phyloP scores from a whole-genome alignment of 2,888 invertebrate genomes.

The Clitarchus hookeri region DNA sequence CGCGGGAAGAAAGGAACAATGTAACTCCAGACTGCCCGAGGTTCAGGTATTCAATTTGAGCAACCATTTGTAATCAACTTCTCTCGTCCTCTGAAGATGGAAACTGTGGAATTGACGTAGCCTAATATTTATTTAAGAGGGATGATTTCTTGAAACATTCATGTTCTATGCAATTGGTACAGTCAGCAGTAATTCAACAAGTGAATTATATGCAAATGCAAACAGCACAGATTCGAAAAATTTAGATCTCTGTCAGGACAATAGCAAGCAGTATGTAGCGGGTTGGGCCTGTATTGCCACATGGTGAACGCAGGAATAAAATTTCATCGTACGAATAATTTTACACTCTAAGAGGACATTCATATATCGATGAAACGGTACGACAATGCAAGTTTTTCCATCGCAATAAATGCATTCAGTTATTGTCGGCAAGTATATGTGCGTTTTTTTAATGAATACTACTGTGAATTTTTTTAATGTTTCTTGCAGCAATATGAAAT shows the following conservation, averaged over 20 bases:
- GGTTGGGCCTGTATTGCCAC: conserved; percentile 6
- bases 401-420: not conserved
- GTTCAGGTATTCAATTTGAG: not conserved
- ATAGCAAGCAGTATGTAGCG: not conserved
- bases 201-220: too few species aligned
- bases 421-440: not conserved
- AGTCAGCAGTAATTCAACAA: too few species aligned
- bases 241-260: not conserved
- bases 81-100: not conserved
- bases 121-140: conserved; percentile 11
- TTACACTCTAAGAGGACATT: not conserved
- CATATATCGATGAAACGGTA: not conserved
- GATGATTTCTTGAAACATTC: not conserved
- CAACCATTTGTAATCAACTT: conserved; percentile 5
- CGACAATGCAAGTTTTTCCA: not conserved
- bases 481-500: not conserved
- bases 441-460: not conserved
- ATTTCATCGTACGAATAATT: not conserved
- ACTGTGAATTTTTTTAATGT: not conserved
- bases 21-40: not conserved
- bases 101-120: not conserved
- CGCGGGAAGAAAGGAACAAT: not conserved
- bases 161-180: not conserved
- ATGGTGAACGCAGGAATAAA: not conserved
- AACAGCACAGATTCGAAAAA: not conserved